phyloP scores from a whole-genome alignment of 1,140 invertebrate genomes.

The Heliconius hermathena region DNA sequence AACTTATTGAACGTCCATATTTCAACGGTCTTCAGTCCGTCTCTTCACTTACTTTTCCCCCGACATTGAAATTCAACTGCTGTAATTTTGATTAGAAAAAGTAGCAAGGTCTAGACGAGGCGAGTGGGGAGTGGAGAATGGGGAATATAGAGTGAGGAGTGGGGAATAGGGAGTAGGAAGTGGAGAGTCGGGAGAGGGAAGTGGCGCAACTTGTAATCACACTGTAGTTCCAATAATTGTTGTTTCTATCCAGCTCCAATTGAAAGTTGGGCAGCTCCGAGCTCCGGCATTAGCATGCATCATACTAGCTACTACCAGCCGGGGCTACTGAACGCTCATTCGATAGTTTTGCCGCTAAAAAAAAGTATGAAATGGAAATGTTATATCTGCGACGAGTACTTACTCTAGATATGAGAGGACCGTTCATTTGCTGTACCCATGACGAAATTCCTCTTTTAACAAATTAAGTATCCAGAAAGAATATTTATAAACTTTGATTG shows the following conservation, averaged over 20 bases:
- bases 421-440: too few relatives aligned
- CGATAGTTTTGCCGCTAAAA: background rate
- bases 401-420: too few relatives aligned
- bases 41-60: background rate
- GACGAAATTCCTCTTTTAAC: too few relatives aligned
- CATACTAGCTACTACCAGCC: background rate
- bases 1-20: background rate
- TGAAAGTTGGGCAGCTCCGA: conserved; percentile 16
- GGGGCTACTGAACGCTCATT: background rate
- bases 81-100: background rate
- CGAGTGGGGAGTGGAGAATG: too few relatives aligned
- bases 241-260: conserved; percentile 23
- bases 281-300: conserved; percentile 17
- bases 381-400: background rate
- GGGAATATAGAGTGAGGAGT: too few relatives aligned
- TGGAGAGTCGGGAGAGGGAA: background rate
- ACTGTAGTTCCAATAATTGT: conserved; percentile 8
- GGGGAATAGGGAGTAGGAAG: too few relatives aligned
- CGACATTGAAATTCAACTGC: background rate
- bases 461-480: background rate
- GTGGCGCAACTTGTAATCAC: conserved; percentile 9
- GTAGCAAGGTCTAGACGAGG: too few relatives aligned
- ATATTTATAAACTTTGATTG: too few relatives aligned
- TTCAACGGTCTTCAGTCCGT: background rate
- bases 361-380: background rate